Evolutionary conservation across 2,888 invertebrate genomes (phyloP).

Genomic region (Sarcophaga carnaria): DNA sequence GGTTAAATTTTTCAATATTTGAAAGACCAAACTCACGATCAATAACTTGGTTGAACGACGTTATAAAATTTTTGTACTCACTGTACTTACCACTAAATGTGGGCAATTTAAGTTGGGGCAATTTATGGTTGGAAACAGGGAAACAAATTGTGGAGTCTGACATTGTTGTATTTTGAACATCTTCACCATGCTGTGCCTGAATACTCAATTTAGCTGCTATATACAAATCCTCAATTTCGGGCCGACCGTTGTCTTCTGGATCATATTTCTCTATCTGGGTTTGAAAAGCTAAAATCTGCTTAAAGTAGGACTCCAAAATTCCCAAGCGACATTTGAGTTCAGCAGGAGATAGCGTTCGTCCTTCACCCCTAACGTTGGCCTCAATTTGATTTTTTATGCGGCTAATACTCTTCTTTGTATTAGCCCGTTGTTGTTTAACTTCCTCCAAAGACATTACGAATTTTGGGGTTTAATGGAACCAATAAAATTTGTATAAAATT

Average conservation of each 20-base stretch:
- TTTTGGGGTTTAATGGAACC: too few species aligned
- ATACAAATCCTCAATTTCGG: constrained; percentile 12
- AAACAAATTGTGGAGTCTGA: too few species aligned
- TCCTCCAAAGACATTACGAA: constrained; percentile 7
- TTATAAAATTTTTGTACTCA: constrained; percentile 56
- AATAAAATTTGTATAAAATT: too few species aligned
- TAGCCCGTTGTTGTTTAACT: constrained; percentile 31
- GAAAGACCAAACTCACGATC: constrained; percentile 43
- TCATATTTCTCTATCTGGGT: constrained; percentile 26
- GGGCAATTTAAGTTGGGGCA: too few species aligned
- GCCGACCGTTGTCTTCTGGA: constrained; percentile 14
- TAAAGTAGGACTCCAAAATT: constrained; percentile 42
- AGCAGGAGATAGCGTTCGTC: not conserved
- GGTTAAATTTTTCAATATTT: constrained; percentile 46
- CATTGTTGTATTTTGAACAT: too few species aligned
- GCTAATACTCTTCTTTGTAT: constrained; percentile 20
- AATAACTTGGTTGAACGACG: constrained; percentile 47
- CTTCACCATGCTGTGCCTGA: not conserved
- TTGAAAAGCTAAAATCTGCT: constrained; percentile 15
- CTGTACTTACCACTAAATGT: constrained; percentile 39
- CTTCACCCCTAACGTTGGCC: constrained; percentile 33
- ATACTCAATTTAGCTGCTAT: not conserved
- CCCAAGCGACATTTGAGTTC: constrained; percentile 25
- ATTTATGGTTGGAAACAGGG: too few species aligned
- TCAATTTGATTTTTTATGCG: constrained; percentile 33